Base-by-base conservation (phyloP, 2,888 invertebrate species). In the Laothoe populi region DNA sequence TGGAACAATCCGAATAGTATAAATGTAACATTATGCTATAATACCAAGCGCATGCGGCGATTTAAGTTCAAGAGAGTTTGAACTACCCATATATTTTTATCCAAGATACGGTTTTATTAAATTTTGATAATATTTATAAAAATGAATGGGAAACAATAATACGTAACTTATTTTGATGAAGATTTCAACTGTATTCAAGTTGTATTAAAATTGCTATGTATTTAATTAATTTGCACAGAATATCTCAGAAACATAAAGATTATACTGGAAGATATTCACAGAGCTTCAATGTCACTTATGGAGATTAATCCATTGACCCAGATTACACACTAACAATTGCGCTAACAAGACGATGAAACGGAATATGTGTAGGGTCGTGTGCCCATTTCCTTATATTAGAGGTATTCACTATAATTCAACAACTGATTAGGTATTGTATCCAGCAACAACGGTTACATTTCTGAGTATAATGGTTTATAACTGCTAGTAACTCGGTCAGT, bases 311-410 rank as follows among this genome's bases (percentile, higher is more conserved):
- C 67, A 16, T 49, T 61, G 59, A 53, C 53, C 31, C 35, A 19
- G 49, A 53, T 53, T 53, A 16, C 35, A 53, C 53, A 35, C 35
- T 71, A 69, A 84, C 84, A 85, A 84, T 82, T 71, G 81, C 74
- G 74, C 82, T 86, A 86, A 87, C 84, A 82, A 84, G 82, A 81
- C 70, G 70, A 78, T 78, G 77, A 81, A 81, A 79, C 74, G 76
- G 73, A 53, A 19, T 35, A 74, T 75, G 71, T 73, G 70, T 70
- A 72, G 77, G 79, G 77, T 80, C 83, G 82, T 77, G 79, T 77
- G 79, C 77, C 72, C 74, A 74, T 78, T 80, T 72, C 72, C 70
- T 11, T 53, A 19, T 35, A 31, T 75, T 75, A n/a, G n/a, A n/a
- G n/a, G n/a, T n/a, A 53, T 19, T 53, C 21, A 53, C 19, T 53